Evolutionary conservation across 2,113 vertebrate genomes (phyloP).

Genomic region (Oryzias javanicus): DNA sequence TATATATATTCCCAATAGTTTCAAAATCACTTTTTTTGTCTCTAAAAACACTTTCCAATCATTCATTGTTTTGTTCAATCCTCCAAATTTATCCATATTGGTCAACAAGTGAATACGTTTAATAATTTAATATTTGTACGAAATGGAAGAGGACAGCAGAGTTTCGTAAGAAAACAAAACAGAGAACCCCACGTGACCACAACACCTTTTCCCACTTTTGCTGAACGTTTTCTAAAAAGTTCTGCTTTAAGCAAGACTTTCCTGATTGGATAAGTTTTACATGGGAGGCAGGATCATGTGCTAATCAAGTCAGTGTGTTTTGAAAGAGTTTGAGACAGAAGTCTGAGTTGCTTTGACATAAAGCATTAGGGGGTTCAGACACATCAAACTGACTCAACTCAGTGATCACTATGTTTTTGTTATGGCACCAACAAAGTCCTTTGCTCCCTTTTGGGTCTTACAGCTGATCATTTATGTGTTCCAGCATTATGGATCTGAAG

Average conservation of each 20-base stretch:
- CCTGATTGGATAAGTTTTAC: not conserved
- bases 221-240: not conserved
- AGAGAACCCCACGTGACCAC: too few relatives aligned
- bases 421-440: constrained; percentile 26
- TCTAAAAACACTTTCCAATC: too few relatives aligned
- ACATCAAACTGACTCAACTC: constrained; percentile 14
- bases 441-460: constrained; percentile 22
- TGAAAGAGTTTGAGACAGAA: constrained; percentile 1
- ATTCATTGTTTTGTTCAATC: too few relatives aligned
- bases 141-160: too few relatives aligned
- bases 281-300: not conserved
- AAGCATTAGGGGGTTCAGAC: constrained; percentile 1
- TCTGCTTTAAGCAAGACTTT: not conserved
- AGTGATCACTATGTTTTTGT: constrained; percentile 11
- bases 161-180: too few relatives aligned
- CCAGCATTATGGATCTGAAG: constrained; percentile 46
- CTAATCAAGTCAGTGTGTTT: not conserved
- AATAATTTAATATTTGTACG: too few relatives aligned
- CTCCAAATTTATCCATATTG: too few relatives aligned
- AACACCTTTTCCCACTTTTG: too few relatives aligned
- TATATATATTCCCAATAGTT: too few relatives aligned
- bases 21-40: too few relatives aligned
- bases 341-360: constrained; percentile 8
- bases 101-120: too few relatives aligned
- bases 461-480: constrained; percentile 53